These are phyloP conservation scores for Taenioides sp. DNA, from an alignment of 2,797 vertebrate genomes.

Conservation along the genomic window DNA sequence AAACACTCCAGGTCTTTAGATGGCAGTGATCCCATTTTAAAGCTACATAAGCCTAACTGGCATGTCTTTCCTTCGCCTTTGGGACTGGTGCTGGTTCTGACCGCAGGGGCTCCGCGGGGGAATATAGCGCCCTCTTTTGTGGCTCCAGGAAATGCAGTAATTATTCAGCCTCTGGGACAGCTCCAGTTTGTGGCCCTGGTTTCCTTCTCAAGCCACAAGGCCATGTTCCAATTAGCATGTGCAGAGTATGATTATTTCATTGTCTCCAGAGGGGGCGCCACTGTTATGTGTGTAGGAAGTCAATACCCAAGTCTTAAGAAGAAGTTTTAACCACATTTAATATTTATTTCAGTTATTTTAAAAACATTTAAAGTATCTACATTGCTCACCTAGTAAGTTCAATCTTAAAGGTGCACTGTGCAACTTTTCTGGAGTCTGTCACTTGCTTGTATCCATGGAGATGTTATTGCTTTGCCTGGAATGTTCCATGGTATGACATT, in stretches of 20 bases:
- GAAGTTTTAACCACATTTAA: slow-evolving; percentile 31
- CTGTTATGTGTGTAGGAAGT: slow-evolving; percentile 13
- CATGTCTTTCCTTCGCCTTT: neutral
- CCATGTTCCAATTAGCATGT: slow-evolving; percentile 25
- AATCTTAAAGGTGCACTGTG: no score
- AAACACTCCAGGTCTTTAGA: neutral
- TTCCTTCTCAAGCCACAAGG: slow-evolving; percentile 27
- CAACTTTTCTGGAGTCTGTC: no score
- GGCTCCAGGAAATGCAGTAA: slow-evolving; percentile 11
- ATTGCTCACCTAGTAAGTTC: slow-evolving; percentile 2
- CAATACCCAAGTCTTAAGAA: slow-evolving; percentile 15
- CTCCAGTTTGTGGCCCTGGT: slow-evolving; percentile 18
- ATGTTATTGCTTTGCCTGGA: no score
- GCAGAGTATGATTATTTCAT: slow-evolving; percentile 16
- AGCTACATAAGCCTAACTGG: neutral
- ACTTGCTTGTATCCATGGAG: no score
- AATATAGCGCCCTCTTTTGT: slow-evolving; percentile 64
- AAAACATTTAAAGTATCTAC: slow-evolving; percentile 48
- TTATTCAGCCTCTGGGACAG: slow-evolving; percentile 12
- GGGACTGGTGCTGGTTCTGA: slow-evolving; percentile 2
- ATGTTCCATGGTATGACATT: no score
- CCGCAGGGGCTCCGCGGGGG: slow-evolving; percentile 9
- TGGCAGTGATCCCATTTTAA: no score
- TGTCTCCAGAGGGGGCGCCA: slow-evolving; percentile 9
- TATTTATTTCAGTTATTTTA: slow-evolving; percentile 39